Percentiles rank a stretch among this genome's conserved stretches.
These are phyloP conservation scores for Andinoacara biseriatus DNA, from an alignment of 2,113 vertebrate species.

Conservation along the genomic window DNA sequence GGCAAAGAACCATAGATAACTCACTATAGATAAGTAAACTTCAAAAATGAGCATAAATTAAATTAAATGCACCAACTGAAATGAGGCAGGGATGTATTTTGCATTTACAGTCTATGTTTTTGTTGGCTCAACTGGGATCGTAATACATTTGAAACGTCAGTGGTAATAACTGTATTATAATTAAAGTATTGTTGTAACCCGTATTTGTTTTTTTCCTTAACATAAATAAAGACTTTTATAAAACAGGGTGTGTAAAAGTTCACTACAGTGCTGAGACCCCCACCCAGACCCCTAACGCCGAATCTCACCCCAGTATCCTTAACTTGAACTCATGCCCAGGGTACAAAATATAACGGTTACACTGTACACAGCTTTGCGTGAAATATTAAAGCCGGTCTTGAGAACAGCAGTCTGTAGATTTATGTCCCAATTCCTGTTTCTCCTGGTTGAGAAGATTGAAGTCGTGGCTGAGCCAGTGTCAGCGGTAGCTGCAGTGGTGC, in stretches of 20 bases:
- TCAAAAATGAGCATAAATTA: background rate
- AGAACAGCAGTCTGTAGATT: background rate
- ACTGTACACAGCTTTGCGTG: background rate
- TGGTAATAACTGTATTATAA: too few species aligned
- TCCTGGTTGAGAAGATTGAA: background rate
- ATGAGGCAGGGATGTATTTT: background rate
- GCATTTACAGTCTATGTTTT: background rate
- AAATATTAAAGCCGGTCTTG: background rate
- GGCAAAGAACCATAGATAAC: background rate
- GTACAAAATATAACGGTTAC: background rate
- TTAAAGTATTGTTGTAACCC: background rate
- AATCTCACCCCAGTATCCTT: too few species aligned
- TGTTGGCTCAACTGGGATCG: too few species aligned
- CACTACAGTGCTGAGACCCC: background rate
- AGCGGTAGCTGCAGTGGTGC: slow-evolving; percentile 46
- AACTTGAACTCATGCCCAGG: background rate
- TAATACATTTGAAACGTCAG: too few species aligned
- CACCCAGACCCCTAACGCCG: too few species aligned
- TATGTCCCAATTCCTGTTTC: background rate
- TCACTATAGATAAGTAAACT: background rate
- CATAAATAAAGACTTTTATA: background rate
- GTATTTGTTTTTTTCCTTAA: background rate
- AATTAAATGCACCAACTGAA: background rate
- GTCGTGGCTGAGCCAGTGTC: background rate
- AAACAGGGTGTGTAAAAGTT: background rate